phyloP scores from a whole-genome alignment of 2,797 vertebrate species.

The Pseudomugil tenellus region DNA sequence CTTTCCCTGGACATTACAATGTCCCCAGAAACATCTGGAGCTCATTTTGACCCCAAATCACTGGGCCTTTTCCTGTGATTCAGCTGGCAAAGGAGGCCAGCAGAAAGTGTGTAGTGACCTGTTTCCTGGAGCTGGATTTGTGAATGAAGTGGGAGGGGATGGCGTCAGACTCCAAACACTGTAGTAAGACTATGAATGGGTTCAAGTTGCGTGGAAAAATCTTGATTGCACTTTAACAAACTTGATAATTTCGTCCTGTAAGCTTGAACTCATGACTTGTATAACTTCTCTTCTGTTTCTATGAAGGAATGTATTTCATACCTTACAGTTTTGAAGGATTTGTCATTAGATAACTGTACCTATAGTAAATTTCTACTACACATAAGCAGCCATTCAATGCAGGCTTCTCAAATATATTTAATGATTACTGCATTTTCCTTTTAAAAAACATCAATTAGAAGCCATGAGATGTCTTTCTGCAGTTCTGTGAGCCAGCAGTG shows the following conservation, averaged over 20 bases:
- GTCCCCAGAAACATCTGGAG: constrained; percentile 78
- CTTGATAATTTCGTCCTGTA: constrained; percentile 17
- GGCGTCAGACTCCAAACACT: constrained; percentile 61
- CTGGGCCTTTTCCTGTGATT: constrained; percentile 70
- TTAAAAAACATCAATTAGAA: constrained; percentile 46
- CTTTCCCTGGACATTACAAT: constrained; percentile 67
- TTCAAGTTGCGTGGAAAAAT: constrained; percentile 31
- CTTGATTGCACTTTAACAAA: constrained; percentile 50
- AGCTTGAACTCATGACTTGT: constrained; percentile 15
- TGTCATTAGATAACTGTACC: constrained; percentile 31
- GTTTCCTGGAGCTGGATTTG: constrained; percentile 76
- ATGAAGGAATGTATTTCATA: constrained; percentile 35
- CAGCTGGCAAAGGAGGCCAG: constrained; percentile 68
- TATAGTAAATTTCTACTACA: constrained; percentile 39
- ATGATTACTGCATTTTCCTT: constrained; percentile 35
- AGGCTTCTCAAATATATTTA: constrained; percentile 25
- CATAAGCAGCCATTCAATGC: neutral
- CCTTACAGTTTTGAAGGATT: neutral
- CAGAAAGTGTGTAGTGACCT: constrained; percentile 52
- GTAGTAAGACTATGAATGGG: constrained; percentile 49
- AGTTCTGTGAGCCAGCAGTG: constrained; percentile 50
- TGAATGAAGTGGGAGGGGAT: constrained; percentile 75
- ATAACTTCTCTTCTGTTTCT: constrained; percentile 16
- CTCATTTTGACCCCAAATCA: constrained; percentile 66
- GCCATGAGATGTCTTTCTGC: constrained; percentile 39